These are phyloP conservation scores for Yoshiicerus persimilis DNA, from an alignment of 1,140 invertebrate species.

Conservation along the genomic window DNA sequence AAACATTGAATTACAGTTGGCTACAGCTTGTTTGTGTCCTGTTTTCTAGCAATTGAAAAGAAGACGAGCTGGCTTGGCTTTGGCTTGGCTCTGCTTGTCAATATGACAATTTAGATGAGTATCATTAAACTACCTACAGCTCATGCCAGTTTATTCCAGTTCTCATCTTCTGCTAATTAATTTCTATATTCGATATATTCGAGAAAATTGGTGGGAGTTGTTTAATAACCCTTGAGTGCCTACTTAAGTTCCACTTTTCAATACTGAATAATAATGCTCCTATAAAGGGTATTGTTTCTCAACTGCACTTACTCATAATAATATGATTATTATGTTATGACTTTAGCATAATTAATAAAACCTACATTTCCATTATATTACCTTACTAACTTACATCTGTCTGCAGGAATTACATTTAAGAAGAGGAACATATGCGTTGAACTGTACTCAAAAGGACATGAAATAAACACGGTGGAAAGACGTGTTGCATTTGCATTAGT, in stretches of 20 bases:
- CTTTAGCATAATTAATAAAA: neutral
- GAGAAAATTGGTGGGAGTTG: neutral
- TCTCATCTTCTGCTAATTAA: neutral
- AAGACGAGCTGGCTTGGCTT: neutral
- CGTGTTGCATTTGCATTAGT: neutral
- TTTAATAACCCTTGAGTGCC: neutral
- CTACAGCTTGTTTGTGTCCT: neutral
- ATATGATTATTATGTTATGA: neutral
- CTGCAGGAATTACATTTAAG: neutral
- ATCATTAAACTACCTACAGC: neutral
- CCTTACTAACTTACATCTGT: neutral
- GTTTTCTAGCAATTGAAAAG: neutral
- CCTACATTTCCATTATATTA: neutral
- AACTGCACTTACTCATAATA: neutral
- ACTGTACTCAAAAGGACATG: neutral
- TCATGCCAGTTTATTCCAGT: neutral
- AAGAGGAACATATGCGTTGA: neutral
- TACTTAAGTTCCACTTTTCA: neutral
- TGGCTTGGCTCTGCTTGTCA: too few species aligned
- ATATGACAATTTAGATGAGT: neutral
- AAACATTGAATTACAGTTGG: neutral
- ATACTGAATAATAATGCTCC: neutral
- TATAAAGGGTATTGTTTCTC: neutral
- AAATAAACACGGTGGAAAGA: neutral
- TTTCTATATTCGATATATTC: neutral